Percentiles rank a stretch among this genome's conserved stretches.
phyloP scores from a whole-genome alignment of 2,113 vertebrate genomes.

The Chiloscyllium plagiosum region DNA sequence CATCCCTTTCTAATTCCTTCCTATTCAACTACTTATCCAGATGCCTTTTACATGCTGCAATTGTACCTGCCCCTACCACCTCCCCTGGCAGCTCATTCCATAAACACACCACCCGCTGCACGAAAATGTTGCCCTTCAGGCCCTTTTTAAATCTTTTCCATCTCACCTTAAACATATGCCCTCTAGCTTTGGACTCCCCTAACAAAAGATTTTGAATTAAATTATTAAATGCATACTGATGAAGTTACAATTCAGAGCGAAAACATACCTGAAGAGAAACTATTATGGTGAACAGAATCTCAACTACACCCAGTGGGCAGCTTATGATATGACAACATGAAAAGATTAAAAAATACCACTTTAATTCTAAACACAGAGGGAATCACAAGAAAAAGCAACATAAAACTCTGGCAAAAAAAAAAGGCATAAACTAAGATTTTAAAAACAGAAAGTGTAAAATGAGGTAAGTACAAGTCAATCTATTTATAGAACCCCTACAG shows the following conservation, averaged over 20 bases:
- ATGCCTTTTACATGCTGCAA: too few species aligned
- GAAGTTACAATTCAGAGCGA: neutral
- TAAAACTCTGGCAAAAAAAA: neutral
- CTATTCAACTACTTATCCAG: too few species aligned
- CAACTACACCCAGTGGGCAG: slow-evolving; percentile 18
- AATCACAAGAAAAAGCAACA: neutral
- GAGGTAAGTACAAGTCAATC: neutral
- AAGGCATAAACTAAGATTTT: neutral
- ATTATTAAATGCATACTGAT: neutral
- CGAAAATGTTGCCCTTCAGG: too few species aligned
- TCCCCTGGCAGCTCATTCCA: too few species aligned
- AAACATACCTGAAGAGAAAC: neutral
- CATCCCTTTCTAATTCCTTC: too few species aligned
- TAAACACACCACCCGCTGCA: too few species aligned
- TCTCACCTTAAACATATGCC: too few species aligned
- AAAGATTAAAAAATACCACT: neutral
- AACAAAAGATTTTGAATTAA: neutral
- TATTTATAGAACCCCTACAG: too few species aligned
- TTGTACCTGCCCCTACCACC: too few species aligned
- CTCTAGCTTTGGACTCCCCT: too few species aligned
- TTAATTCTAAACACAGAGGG: neutral
- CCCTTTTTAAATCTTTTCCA: too few species aligned
- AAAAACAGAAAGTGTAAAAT: neutral
- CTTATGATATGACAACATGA: neutral
- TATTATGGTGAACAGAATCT: neutral